Conservation (phyloP, 1,140 invertebrate species). For the Zelostemma sp. region DNA sequence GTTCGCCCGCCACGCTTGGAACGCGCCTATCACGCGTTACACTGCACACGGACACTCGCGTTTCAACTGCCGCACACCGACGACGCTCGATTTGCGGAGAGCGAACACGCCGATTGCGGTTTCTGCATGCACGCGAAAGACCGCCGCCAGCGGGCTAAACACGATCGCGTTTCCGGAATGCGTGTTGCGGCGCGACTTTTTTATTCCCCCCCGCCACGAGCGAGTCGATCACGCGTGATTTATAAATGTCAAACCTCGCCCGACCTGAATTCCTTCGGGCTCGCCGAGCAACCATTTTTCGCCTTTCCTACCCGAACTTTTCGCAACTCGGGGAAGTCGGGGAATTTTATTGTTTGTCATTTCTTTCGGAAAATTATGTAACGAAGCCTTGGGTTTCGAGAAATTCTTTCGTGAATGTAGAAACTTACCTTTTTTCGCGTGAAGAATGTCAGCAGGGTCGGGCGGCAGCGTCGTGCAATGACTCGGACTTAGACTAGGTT, state of each 20-base stretch:
- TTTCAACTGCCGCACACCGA: conserved; percentile 10
- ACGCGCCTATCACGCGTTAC: conserved; percentile 7
- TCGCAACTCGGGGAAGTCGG: too few species aligned
- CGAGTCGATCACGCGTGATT: not conserved
- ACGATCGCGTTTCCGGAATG: conserved; percentile 46
- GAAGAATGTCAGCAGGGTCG: conserved; percentile 67
- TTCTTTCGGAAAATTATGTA: too few species aligned
- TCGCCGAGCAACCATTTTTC: too few species aligned
- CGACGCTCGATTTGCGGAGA: conserved; percentile 20
- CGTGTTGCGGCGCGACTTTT: conserved; percentile 29
- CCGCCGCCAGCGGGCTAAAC: conserved; percentile 28
- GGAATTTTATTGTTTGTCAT: too few species aligned
- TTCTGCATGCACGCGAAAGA: conserved; percentile 23
- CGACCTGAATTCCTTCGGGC: conserved; percentile 5
- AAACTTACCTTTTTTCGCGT: conserved; percentile 69
- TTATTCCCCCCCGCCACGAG: conserved; percentile 7
- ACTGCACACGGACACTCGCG: conserved; percentile 10
- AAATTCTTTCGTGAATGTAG: not conserved
- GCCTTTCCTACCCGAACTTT: not conserved
- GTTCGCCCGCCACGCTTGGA: conserved; percentile 15
- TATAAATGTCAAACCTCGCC: not conserved
- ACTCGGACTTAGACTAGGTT: conserved; percentile 69
- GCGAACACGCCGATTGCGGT: conserved; percentile 48
- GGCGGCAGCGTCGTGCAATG: conserved; percentile 66
- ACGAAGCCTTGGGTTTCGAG: too few species aligned